A percentile compares a stretch with the other conserved stretches of the same genome.
These are phyloP conservation scores for Tiliacea aurago DNA, from an alignment of 2,888 invertebrate genomes.

Conservation along the genomic window DNA sequence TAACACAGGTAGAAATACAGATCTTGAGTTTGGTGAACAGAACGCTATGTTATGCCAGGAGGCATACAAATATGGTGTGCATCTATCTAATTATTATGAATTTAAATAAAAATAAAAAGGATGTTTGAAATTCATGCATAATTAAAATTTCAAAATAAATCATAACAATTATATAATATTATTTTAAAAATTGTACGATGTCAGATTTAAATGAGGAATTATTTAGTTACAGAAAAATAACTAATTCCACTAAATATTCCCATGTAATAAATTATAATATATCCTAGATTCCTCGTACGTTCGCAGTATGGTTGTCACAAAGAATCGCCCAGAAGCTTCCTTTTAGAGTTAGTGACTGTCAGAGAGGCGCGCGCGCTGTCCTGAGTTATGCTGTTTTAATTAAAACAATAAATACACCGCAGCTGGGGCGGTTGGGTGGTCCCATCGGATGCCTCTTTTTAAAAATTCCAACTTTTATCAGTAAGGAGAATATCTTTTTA, in stretches of 20 bases:
- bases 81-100: no score
- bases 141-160: no score
- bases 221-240: constrained; percentile 15
- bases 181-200: no score
- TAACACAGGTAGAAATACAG: no score
- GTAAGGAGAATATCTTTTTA: constrained; percentile 73
- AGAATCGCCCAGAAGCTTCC: constrained; percentile 78
- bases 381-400: constrained; percentile 88
- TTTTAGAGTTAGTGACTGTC: constrained; percentile 83
- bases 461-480: constrained; percentile 82
- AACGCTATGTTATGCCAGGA: no score
- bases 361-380: constrained; percentile 77
- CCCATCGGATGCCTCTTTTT: constrained; percentile 76
- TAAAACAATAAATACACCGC: constrained; percentile 87
- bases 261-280: constrained; percentile 24
- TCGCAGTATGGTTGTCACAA: constrained; percentile 59
- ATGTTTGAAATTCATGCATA: no score
- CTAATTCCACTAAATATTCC: not conserved
- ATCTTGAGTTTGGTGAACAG: no score
- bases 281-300: constrained; percentile 50
- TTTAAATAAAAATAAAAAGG: no score
- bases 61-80: no score
- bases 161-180: no score
- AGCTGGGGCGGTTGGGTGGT: constrained; percentile 84
- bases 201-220: no score